phyloP scores from a whole-genome alignment of 2,113 vertebrate genomes.

The Corvus cornix region DNA sequence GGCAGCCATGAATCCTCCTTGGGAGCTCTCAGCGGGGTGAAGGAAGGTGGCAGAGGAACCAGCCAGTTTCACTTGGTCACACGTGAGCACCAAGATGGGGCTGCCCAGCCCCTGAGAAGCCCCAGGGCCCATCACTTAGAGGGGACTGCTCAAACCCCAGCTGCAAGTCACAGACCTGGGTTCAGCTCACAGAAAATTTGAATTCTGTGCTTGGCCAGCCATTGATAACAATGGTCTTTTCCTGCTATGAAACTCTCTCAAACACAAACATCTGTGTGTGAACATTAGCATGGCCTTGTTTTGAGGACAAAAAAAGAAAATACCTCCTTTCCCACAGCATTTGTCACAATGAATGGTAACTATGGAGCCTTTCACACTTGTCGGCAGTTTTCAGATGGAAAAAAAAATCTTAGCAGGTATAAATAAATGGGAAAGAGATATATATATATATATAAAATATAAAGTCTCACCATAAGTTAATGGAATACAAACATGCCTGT shows the following conservation, averaged over 20 bases:
- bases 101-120: background rate
- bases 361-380: background rate
- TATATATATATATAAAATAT: background rate
- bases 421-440: background rate
- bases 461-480: background rate
- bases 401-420: background rate
- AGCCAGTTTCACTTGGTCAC: background rate
- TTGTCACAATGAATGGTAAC: background rate
- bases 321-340: background rate
- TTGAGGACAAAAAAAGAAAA: background rate
- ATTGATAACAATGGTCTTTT: background rate
- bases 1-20: background rate
- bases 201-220: slow-evolving; percentile 27
- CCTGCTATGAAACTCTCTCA: background rate
- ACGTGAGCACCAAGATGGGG: background rate
- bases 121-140: background rate
- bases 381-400: background rate
- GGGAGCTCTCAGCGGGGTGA: accelerated
- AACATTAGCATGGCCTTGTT: background rate
- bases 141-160: background rate
- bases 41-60: background rate
- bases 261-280: background rate
- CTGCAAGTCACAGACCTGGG: background rate
- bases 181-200: background rate
- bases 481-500: background rate